Evolutionary conservation across 2,888 invertebrate species (phyloP).

Genomic region (Actias luna): DNA sequence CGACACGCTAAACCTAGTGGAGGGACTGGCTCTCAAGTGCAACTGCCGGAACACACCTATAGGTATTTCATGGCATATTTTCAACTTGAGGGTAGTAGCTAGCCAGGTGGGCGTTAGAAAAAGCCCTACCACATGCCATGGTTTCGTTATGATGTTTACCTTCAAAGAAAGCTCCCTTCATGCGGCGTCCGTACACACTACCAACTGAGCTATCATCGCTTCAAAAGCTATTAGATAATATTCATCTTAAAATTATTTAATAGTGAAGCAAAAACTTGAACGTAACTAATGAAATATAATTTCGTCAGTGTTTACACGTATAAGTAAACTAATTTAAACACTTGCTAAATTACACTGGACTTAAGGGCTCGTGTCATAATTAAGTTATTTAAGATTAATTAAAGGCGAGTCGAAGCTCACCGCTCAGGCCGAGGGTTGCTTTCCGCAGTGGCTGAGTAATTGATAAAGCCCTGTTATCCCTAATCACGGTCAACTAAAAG

Average conservation of each 20-base stretch:
- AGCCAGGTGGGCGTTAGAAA: too few relatives aligned
- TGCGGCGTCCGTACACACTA: too few relatives aligned
- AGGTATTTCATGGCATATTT: too few relatives aligned
- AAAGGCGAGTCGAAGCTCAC: conserved; percentile 47
- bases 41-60: too few relatives aligned
- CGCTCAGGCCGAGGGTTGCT: conserved; percentile 35
- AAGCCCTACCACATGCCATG: too few relatives aligned
- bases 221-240: too few relatives aligned
- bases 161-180: too few relatives aligned
- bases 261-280: not conserved
- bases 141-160: too few relatives aligned
- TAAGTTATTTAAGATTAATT: conserved; percentile 69
- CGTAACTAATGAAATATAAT: not conserved
- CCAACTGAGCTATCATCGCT: too few relatives aligned
- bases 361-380: conserved; percentile 53
- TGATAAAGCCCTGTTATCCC: conserved; percentile 64
- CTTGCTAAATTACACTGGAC: conserved; percentile 23
- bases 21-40: too few relatives aligned
- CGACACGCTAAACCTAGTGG: too few relatives aligned
- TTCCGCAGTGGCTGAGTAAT: conserved; percentile 61
- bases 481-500: conserved; percentile 60
- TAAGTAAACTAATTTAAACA: conserved; percentile 15
- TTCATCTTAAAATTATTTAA: not conserved
- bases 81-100: too few relatives aligned
- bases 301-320: conserved; percentile 10